Base-by-base conservation (phyloP, 53 echinoderm and acorn worm genomes). In the Temnopleurus reevesii region DNA sequence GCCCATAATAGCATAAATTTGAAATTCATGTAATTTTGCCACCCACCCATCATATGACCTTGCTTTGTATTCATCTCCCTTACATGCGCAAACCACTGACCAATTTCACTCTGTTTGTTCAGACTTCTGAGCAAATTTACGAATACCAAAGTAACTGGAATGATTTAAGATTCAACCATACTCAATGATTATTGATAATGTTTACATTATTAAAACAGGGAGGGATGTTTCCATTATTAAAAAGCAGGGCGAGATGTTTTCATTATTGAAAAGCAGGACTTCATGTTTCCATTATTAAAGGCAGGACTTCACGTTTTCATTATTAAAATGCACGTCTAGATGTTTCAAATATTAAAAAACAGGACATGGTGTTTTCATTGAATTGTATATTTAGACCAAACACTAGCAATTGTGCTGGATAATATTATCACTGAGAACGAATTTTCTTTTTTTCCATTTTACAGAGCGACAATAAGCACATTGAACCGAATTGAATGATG, bases 171-270 rank as follows among this genome's bases (percentile, higher is more conserved):
- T 79, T 45, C 18, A 79, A 28, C 46, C 46, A 47, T 79, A 47
- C 7, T 28, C 5, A 2, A 79, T 79, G 79, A 79, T 49, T 79
- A 79, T 79, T 79, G 79, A 79, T 79, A 49, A n/a, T 79, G 5
- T 49, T 28, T 79, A 27, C 46, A 79, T 79, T 79, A 47, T 79
- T 47, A 29, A 79, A 30, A 17, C 28, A 47, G 28, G 49, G 49
- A 24, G 8, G 8, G 53, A 51, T 79, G 5, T 49, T 28, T 79
- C 25, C 46, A 79, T 79, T 79, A 47, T 79, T 47, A 29, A 79
- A 30, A 17, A 49, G 49, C 28, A 47, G 28, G 49, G 49, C 6
- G 8, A 10, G 53, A 51, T 51, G 53, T 8, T 51, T n/a, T n/a
- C n/a, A n/a, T n/a, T n/a, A n/a, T n/a, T n/a, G n/a, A n/a, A n/a